Evolutionary conservation across 2,888 invertebrate species (phyloP), one percentile per base, ranked within the genome.

Genomic region (Caenorhabditis afra): DNA sequence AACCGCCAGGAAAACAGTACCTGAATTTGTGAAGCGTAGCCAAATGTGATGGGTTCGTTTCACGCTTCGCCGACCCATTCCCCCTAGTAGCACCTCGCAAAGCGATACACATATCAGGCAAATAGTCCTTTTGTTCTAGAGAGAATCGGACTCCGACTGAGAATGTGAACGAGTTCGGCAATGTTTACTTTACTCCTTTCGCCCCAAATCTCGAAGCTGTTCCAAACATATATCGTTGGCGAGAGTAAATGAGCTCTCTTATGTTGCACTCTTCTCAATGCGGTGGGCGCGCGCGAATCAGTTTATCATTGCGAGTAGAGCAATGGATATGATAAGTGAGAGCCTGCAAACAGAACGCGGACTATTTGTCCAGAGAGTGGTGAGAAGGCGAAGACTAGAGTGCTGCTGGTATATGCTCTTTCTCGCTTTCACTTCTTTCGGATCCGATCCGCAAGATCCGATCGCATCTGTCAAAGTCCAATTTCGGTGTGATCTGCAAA

Each of bases 241-340:
- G 29, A 23, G 23, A 52, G 52, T 52, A 52, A 14, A 52, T 49
- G 11, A 49, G 49, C 20, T 22, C 22, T 49, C 49, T 22, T 29
- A 7, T 29, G 29, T 29, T 29, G 29, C 29, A 29, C 7, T n/a
- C n/a, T 7, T 29, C 29, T 29, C 29, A 29, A 29, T 29, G 7
- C 29, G 29, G 29, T 7, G 29, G 4, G 29, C 29, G 29, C 29
- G 29, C 29, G 29, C 29, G 29, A 29, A 29, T 29, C 3, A 29
- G 29, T 29, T 29, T 29, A 29, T 29, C 29, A 29, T 29, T 29
- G 29, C 22, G 52, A 52, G 52, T 52, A 52, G 52, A 29, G 52
- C 52, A 52, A 52, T 52, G 29, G 52, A 52, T 52, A 52, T 52
- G 52, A 52, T 52, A 52, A 52, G 52, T 52, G 52, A 52, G 52